Evolutionary conservation across 2,888 invertebrate genomes (phyloP).

Genomic region (Latheticus oryzae): DNA sequence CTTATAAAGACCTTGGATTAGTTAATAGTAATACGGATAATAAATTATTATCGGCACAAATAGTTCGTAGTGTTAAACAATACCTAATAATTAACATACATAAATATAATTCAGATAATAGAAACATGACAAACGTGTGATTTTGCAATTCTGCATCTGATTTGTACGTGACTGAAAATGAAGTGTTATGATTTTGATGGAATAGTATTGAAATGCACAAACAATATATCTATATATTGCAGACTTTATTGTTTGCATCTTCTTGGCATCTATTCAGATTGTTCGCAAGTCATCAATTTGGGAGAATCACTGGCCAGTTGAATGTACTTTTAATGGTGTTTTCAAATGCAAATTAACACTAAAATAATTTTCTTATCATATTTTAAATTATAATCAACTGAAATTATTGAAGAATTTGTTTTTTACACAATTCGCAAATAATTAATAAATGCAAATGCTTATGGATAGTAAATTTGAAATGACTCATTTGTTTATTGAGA

Average conservation of each 20-base stretch:
- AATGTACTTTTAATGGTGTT: constrained; percentile 1
- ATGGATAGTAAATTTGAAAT: too few relatives aligned
- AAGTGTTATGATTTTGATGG: constrained; percentile 3
- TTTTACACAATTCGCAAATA: too few relatives aligned
- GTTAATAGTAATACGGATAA: too few relatives aligned
- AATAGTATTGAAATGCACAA: neutral
- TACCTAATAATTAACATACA: neutral
- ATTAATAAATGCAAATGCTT: too few relatives aligned
- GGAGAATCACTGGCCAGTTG: neutral
- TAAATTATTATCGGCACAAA: too few relatives aligned
- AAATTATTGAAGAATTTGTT: too few relatives aligned
- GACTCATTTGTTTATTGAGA: too few relatives aligned
- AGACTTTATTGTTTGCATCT: constrained; percentile 3
- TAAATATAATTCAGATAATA: neutral
- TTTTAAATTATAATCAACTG: too few relatives aligned
- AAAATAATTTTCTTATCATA: too few relatives aligned
- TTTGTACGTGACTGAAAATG: constrained; percentile 2
- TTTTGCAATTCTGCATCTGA: constrained; percentile 1
- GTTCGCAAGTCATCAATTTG: constrained; percentile 1
- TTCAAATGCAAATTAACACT: too few relatives aligned
- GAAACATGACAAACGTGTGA: constrained; percentile 15
- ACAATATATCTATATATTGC: neutral
- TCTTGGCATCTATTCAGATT: constrained; percentile 1
- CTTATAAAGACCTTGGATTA: too few relatives aligned
- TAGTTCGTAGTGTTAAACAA: neutral